phyloP scores from a whole-genome alignment of 2,888 invertebrate genomes.

The Trissoscelio sp. region DNA sequence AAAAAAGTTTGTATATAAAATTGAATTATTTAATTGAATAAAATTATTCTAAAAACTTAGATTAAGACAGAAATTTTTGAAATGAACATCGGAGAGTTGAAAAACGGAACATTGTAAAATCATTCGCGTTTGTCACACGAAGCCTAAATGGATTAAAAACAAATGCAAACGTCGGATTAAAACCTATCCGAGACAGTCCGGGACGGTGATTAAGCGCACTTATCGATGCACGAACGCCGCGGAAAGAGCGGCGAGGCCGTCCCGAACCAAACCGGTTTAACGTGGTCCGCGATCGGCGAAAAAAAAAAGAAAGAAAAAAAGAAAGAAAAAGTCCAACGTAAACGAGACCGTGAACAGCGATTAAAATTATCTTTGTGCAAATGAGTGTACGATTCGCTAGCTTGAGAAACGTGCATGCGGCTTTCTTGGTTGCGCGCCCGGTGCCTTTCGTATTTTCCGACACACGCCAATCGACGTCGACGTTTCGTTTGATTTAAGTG shows the following conservation, averaged over 20 bases:
- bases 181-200: constrained; percentile 51
- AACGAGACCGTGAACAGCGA: constrained; percentile 66
- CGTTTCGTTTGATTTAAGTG: constrained; percentile 58
- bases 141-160: constrained; percentile 52
- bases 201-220: constrained; percentile 64
- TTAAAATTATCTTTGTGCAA: constrained; percentile 68
- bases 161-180: constrained; percentile 58
- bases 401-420: constrained; percentile 45
- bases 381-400: constrained; percentile 64
- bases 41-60: too few species aligned
- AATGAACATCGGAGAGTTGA: too few species aligned
- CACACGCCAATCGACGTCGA: constrained; percentile 60
- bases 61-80: too few species aligned
- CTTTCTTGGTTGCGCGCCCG: constrained; percentile 25
- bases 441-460: constrained; percentile 59
- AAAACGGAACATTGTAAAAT: too few species aligned
- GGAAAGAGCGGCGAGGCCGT: constrained; percentile 62
- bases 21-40: too few species aligned
- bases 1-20: too few species aligned
- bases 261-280: constrained; percentile 59
- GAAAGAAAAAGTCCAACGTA: constrained; percentile 48
- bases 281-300: constrained; percentile 52
- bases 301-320: constrained; percentile 20
- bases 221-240: constrained; percentile 62
- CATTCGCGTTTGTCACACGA: constrained; percentile 13